Conservation (phyloP, 1,140 invertebrate species). For the Hypsibius dujardini region DNA sequence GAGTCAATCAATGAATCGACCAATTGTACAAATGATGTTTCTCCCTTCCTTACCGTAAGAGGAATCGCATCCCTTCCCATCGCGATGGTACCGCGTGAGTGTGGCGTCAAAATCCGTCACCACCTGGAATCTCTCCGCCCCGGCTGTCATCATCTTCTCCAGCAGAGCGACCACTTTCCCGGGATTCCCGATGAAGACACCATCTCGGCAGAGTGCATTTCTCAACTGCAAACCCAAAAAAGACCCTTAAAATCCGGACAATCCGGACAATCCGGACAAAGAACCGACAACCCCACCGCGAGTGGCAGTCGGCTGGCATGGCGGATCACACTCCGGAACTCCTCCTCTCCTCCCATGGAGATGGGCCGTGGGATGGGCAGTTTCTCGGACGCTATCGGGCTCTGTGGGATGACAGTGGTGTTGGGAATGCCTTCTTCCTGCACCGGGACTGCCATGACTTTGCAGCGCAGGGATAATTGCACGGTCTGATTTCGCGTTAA, state of each 20-base stretch:
- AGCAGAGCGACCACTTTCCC: not conserved
- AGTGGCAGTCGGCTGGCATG: not conserved
- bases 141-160: not conserved
- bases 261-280: not conserved
- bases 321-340: not conserved
- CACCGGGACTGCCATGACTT: no score
- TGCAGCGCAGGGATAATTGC: no score
- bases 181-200: not conserved
- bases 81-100: not conserved
- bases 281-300: not conserved
- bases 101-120: slow-evolving; percentile 11
- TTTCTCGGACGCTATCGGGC: not conserved
- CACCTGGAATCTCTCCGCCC: slow-evolving; percentile 4
- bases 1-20: no score
- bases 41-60: not conserved
- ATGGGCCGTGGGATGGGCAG: slow-evolving; percentile 3
- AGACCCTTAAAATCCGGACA: not conserved
- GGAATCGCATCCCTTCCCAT: not conserved
- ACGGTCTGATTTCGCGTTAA: no score
- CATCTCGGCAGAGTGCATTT: not conserved
- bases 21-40: no score
- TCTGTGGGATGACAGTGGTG: no score
- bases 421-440: no score
- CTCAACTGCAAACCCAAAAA: not conserved
- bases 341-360: slow-evolving; percentile 6